Base-by-base conservation (phyloP, 2,888 invertebrate genomes). In the Thymelicus lineola region DNA sequence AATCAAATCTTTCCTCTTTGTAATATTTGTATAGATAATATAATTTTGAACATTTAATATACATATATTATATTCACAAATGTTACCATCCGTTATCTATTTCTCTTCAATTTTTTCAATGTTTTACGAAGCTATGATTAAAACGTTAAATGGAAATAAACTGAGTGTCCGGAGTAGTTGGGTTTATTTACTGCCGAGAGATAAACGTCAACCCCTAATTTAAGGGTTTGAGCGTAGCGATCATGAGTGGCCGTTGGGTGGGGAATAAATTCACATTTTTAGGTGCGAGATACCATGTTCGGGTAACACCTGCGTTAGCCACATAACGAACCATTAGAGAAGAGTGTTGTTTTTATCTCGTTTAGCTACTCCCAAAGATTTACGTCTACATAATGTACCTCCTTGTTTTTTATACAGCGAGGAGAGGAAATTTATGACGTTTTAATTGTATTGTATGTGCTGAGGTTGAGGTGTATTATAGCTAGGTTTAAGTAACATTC, bases 201-300 rank as follows among this genome's bases (percentile, higher is more conserved):
- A 90, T 90, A 85, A 90, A 85, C 89, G 89, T 88, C 88, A 90
- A 91, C 87, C 90, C 87, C 89, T 90, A 91, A 92, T 91, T 91
- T 92, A 91, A 89, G 89, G 88, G 88, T 86, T 86, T 86, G 90
- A 90, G 89, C 87, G 86, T 81, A 81, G 83, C 89, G 90, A 92
- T 92, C 91, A 91, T 92, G 88, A 90, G 88, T 85, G 88, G 84
- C 87, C 87, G 84, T 79, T 80, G 85, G 88, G 84, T 78, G 86
- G 80, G 80, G 86, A 87, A 91, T 92, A 92, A 92, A 92, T 91
- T 89, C 90, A 86, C 90, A 90, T 91, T 91, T 91, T 91, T 89
- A 90, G 90, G 86, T 82, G 71, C 66, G 73, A 74, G 73, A 71
- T 84, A 83, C 87, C 83, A 81, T 81, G 84, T 83, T 81, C 75